phyloP scores from a whole-genome alignment of 2,113 vertebrate genomes.

The Galeopterus variegatus region DNA sequence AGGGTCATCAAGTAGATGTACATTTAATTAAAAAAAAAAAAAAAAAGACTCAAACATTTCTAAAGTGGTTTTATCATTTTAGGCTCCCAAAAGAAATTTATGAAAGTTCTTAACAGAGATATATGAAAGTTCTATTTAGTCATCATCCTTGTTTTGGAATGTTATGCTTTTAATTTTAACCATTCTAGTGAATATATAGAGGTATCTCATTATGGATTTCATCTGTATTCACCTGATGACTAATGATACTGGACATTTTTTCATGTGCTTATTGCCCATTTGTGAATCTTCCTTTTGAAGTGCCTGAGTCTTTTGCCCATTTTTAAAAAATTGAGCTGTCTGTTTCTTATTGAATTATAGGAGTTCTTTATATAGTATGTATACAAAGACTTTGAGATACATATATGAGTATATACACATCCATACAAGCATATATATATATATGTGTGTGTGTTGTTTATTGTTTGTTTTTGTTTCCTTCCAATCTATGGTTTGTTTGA shows the following conservation, averaged over 20 bases:
- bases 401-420: background rate
- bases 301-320: background rate
- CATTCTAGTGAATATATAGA: background rate
- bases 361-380: background rate
- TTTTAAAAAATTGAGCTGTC: background rate
- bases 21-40: background rate
- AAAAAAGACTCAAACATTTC: background rate
- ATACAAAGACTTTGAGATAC: background rate
- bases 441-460: background rate
- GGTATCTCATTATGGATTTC: background rate
- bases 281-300: conserved; percentile 9
- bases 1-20: no score
- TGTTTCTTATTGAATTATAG: background rate
- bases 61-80: background rate
- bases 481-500: background rate
- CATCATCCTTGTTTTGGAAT: background rate
- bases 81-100: background rate
- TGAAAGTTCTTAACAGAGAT: background rate
- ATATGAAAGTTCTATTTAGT: background rate
- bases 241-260: background rate
- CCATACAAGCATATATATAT: background rate
- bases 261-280: background rate
- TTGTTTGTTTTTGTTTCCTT: background rate
- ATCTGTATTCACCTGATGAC: background rate
- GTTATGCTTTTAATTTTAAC: background rate